phyloP scores from a whole-genome alignment of 2,113 vertebrate species.

The Calyptomena viridis region DNA sequence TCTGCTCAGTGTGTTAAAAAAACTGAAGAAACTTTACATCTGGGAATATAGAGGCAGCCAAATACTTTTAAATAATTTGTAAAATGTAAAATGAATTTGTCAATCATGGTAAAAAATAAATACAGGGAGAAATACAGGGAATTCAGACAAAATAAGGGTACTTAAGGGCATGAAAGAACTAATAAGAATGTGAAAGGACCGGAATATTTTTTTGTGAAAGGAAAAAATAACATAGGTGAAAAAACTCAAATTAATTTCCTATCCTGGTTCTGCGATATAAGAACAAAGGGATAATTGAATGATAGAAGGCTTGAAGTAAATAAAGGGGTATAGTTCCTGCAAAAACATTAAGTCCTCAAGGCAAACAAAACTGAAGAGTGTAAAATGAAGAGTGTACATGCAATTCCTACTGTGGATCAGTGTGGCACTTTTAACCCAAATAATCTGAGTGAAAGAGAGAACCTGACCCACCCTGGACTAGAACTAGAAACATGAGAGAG shows the following conservation, averaged over 20 bases:
- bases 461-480: accelerated
- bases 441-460: background rate
- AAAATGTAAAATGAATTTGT: background rate
- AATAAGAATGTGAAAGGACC: background rate
- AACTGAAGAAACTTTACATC: background rate
- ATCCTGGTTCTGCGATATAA: background rate
- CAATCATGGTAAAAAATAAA: background rate
- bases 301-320: background rate
- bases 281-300: background rate
- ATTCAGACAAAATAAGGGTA: background rate
- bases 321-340: background rate
- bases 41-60: background rate
- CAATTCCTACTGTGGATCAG: background rate
- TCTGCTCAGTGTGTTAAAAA: background rate
- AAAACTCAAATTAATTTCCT: background rate
- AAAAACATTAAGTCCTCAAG: background rate
- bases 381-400: background rate
- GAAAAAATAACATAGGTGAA: background rate
- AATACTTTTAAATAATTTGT: background rate
- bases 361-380: background rate
- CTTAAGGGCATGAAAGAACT: background rate
- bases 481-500: background rate
- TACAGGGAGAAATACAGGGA: background rate
- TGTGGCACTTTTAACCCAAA: background rate
- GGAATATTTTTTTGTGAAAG: background rate